These are phyloP conservation scores for Schizothorax lantsangensis DNA, from an alignment of 2,797 vertebrate species.

Conservation along the genomic window DNA sequence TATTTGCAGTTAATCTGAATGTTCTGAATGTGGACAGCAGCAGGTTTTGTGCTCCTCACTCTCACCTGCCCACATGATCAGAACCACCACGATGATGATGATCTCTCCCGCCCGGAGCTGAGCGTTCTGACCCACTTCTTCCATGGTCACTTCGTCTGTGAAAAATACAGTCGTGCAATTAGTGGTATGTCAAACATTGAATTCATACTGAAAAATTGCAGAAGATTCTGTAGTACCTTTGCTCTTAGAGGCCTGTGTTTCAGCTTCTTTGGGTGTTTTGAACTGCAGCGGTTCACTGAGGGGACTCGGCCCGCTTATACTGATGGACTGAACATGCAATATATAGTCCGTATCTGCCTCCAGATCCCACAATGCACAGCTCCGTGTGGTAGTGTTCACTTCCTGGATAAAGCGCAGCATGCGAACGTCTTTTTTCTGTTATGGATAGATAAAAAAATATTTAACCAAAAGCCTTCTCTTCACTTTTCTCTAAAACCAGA, in stretches of 20 bases:
- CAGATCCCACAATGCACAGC: slow-evolving; percentile 95
- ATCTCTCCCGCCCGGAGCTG: slow-evolving; percentile 92
- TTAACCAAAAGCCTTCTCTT: background rate
- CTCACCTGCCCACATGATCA: slow-evolving; percentile 96
- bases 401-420: slow-evolving; percentile 99
- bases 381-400: slow-evolving; percentile 96
- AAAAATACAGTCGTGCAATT: slow-evolving; percentile 19
- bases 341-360: slow-evolving; percentile 97
- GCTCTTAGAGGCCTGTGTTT: slow-evolving; percentile 90
- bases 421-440: slow-evolving; percentile 92
- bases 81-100: slow-evolving; percentile 94
- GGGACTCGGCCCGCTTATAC: slow-evolving; percentile 89
- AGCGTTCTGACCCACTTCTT: slow-evolving; percentile 87
- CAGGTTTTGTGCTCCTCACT: slow-evolving; percentile 40
- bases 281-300: slow-evolving; percentile 91
- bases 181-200: background rate
- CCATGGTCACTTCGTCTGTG: slow-evolving; percentile 94
- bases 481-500: background rate
- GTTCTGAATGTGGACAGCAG: background rate
- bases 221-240: slow-evolving; percentile 78
- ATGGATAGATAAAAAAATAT: slow-evolving; percentile 14
- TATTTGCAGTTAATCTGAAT: background rate
- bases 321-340: slow-evolving; percentile 94
- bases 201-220: background rate
- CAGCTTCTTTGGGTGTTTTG: slow-evolving; percentile 90